Evolutionary conservation across 2,113 vertebrate genomes (phyloP), one percentile per base, ranked within the genome.

Genomic region (Falco punctatus): DNA sequence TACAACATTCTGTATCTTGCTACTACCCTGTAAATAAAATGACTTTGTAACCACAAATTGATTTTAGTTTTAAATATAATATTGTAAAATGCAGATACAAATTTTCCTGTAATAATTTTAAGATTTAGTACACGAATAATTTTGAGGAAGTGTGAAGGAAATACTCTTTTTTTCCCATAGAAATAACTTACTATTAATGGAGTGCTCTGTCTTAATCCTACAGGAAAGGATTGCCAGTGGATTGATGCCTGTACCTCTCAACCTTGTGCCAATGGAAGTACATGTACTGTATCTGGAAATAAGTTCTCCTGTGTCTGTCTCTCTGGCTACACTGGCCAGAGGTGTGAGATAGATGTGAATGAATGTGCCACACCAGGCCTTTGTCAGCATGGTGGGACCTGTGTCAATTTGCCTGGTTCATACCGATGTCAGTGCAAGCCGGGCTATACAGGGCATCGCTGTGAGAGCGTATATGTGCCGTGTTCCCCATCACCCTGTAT

Each of bases 401-500:
- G 99, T 32, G 26, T 98, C 88, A 99, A 99, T 95, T 94, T 97
- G 49, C 98, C 97, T 0, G 99, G 99, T 16, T 99, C 99, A 10
- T 99, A 98, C 97, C 98, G 97, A 16, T 99, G 99, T 90, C 97
- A 87, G 74, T 99, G 99, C 92, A 58, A 94, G 14, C 92, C 98
- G 3, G 98, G 98, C 27, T 99, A 98, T 84, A 99, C 98, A 0
- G 99, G 99, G 15, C 97, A 95, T 35, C 98, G 97, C 81, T 99
- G 99, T 15, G 99, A 99, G 88, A 99, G 98, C 14, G 69, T 92
- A 0, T 99, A 99, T 5, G 88, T 99, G 86, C 99, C 99, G 0
- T 99, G 99, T 61, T 98, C 98, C 2, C 99, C 99, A 0, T 99
- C 99, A 0, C 99, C 99, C 1, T 99, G 99, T 78, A 97, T 98